A percentile compares a stretch with the other conserved stretches of the same genome.
phyloP scores from a whole-genome alignment of 2,888 invertebrate species.

The Acrobasis repandana region DNA sequence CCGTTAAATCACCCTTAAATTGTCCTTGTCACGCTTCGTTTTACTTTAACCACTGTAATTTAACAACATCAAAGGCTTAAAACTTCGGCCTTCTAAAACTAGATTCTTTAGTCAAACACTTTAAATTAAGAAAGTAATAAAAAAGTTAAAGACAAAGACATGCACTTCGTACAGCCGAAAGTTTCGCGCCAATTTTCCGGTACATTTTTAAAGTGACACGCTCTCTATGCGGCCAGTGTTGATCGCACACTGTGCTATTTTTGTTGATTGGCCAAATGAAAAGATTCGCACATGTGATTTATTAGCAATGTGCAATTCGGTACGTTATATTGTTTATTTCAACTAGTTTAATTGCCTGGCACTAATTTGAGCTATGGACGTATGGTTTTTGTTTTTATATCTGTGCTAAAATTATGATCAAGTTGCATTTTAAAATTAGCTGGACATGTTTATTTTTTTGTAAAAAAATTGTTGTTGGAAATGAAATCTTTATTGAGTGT shows the following conservation, averaged over 20 bases:
- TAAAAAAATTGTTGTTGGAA: no score
- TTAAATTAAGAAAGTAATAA: constrained; percentile 21
- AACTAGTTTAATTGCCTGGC: constrained; percentile 33
- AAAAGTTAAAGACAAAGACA: constrained; percentile 30
- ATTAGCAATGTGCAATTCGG: constrained; percentile 49
- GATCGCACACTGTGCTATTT: constrained; percentile 74
- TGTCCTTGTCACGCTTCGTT: constrained; percentile 49
- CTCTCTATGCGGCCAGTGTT: constrained; percentile 52
- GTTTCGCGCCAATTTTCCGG: constrained; percentile 50
- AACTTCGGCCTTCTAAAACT: constrained; percentile 4
- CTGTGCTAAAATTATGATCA: neutral
- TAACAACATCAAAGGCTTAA: constrained; percentile 30
- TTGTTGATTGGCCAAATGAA: constrained; percentile 54
- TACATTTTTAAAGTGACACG: constrained; percentile 43
- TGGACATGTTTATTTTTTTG: no score
- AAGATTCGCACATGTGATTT: constrained; percentile 44
- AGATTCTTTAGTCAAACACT: neutral
- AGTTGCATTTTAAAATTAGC: no score
- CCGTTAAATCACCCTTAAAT: constrained; percentile 45
- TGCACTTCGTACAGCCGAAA: constrained; percentile 32
- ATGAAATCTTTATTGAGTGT: no score
- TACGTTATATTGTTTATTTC: constrained; percentile 42
- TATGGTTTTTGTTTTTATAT: constrained; percentile 10
- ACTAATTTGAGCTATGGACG: constrained; percentile 32
- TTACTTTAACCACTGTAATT: constrained; percentile 39